These are phyloP conservation scores for Neotoxoptera formosana DNA, from an alignment of 1,140 invertebrate species.

Conservation along the genomic window DNA sequence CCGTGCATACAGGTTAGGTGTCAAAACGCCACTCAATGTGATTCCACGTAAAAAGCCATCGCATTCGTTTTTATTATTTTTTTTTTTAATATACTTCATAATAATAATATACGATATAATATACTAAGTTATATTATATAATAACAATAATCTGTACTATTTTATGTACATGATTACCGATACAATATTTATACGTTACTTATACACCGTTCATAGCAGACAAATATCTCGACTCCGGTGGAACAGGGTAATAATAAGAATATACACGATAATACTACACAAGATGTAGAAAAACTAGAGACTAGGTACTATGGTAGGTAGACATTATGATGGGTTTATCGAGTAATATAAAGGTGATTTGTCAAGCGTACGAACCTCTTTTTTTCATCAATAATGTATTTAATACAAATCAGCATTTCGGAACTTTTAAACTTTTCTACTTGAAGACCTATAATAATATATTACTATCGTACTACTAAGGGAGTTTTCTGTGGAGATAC, in stretches of 20 bases:
- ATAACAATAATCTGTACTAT: background rate
- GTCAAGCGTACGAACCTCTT: background rate
- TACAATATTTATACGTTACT: background rate
- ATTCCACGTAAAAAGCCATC: background rate
- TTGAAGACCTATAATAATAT: background rate
- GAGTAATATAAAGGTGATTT: background rate
- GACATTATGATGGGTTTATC: background rate
- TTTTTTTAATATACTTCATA: background rate
- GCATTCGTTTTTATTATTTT: background rate
- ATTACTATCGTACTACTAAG: too few relatives aligned
- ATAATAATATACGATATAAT: background rate
- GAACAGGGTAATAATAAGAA: conserved; percentile 43
- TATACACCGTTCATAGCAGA: background rate
- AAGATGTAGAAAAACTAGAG: background rate
- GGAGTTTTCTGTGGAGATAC: background rate
- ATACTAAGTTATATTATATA: background rate
- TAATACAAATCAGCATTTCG: background rate
- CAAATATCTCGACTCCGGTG: conserved; percentile 41
- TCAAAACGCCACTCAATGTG: conserved; percentile 12
- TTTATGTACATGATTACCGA: background rate
- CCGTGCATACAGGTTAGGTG: background rate
- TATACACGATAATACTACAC: background rate
- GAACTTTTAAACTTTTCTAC: background rate
- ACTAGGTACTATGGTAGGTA: background rate
- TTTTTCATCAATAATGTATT: background rate